A percentile compares a stretch with the other conserved stretches of the same genome.
Evolutionary conservation across 2,797 vertebrate species (phyloP).

Genomic region (Podargus strigoides): DNA sequence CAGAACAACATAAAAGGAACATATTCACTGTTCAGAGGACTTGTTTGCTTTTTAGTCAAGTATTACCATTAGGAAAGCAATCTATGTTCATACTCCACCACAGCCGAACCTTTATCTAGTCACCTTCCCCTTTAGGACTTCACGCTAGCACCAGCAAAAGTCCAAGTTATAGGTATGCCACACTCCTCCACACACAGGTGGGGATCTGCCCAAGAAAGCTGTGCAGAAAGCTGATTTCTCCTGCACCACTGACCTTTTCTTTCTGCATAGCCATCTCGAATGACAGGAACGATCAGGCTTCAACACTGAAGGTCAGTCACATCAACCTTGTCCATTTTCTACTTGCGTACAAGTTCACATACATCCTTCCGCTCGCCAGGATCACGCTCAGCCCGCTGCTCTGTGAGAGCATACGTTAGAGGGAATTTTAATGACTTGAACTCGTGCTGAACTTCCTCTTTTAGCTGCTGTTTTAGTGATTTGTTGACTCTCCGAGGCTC

Average conservation of each 20-base stretch:
- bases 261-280: background rate
- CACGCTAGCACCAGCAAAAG: background rate
- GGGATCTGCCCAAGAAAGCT: background rate
- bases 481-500: constrained; percentile 58
- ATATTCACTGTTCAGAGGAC: background rate
- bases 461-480: constrained; percentile 53
- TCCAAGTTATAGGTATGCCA: background rate
- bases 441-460: constrained; percentile 44
- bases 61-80: background rate
- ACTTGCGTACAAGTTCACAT: background rate
- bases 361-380: background rate
- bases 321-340: constrained; percentile 42
- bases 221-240: background rate
- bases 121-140: background rate
- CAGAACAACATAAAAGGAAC: background rate
- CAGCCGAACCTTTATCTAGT: background rate
- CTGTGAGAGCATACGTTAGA: constrained; percentile 14
- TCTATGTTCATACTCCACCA: background rate
- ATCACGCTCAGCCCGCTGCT: background rate
- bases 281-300: background rate
- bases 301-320: constrained; percentile 26
- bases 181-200: background rate
- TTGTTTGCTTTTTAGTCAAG: background rate
- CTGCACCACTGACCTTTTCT: constrained; percentile 29
- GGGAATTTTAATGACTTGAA: constrained; percentile 66